Evolutionary conservation across 2,797 vertebrate species (phyloP).

Genomic region (Saxicola maurus): DNA sequence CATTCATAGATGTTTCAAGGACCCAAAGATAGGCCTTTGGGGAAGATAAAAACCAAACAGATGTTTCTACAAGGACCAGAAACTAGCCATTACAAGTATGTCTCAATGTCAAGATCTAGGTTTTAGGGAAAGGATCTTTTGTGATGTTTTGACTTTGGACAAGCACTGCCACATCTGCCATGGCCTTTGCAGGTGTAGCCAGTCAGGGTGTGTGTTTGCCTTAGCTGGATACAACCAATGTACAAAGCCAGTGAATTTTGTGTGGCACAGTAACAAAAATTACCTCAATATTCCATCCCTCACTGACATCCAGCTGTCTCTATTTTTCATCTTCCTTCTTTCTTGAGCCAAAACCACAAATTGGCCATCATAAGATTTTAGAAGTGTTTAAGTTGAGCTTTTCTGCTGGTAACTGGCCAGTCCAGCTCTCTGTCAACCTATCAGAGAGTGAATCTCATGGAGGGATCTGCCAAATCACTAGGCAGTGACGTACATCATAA

Average conservation of each 20-base stretch:
- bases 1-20: not conserved
- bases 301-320: constrained; percentile 6
- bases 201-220: not conserved
- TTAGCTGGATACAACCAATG: accelerated
- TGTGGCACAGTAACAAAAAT: not conserved
- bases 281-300: not conserved
- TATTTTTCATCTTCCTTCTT: not conserved
- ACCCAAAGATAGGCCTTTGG: not conserved
- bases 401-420: constrained; percentile 36
- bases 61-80: not conserved
- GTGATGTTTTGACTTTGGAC: not conserved
- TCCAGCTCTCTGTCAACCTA: not conserved
- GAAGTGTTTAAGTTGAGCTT: constrained; percentile 21
- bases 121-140: not conserved
- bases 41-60: not conserved
- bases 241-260: not conserved
- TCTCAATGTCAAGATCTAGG: not conserved
- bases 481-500: not conserved
- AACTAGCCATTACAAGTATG: not conserved
- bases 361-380: constrained; percentile 4
- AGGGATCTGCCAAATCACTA: constrained; percentile 43
- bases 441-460: not conserved
- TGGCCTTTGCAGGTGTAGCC: not conserved
- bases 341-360: constrained; percentile 38
- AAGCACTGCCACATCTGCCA: not conserved